Evolutionary conservation across 1,140 invertebrate genomes (phyloP).

Genomic region (Diachasmimorpha longicaudata): DNA sequence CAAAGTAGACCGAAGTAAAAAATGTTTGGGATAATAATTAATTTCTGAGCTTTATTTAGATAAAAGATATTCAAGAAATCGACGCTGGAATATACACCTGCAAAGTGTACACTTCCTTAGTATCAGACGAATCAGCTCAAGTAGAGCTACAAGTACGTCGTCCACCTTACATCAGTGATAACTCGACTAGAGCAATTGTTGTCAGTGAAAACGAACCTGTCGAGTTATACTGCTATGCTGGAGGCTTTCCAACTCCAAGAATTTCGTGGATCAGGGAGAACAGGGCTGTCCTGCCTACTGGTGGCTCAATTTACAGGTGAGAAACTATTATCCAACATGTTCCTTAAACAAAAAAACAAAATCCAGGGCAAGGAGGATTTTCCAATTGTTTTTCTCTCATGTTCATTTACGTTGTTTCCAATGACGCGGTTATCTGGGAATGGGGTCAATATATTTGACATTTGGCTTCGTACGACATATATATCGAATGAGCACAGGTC

Average conservation of each 20-base stretch:
- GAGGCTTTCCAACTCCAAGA: constrained; percentile 80
- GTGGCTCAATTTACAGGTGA: constrained; percentile 77
- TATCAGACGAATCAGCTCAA: constrained; percentile 80
- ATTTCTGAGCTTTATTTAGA: constrained; percentile 56
- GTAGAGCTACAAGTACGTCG: constrained; percentile 83
- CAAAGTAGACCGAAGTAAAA: too few relatives aligned
- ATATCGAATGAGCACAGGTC: too few relatives aligned
- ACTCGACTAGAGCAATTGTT: constrained; percentile 86
- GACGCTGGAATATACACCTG: constrained; percentile 89
- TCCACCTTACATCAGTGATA: constrained; percentile 90
- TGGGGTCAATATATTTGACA: too few relatives aligned
- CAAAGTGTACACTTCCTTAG: constrained; percentile 80
- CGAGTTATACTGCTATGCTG: constrained; percentile 85
- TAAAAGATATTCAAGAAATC: constrained; percentile 95
- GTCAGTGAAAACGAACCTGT: constrained; percentile 82
- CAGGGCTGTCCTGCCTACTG: constrained; percentile 89
- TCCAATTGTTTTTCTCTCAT: too few relatives aligned
- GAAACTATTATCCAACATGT: not conserved
- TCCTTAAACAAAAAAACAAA: too few relatives aligned
- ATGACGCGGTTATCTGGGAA: too few relatives aligned
- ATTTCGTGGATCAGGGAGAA: constrained; percentile 93
- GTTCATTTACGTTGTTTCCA: too few relatives aligned
- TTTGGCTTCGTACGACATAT: too few relatives aligned
- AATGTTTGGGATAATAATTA: not conserved
- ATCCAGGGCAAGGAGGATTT: too few relatives aligned